A percentile compares a stretch with the other conserved stretches of the same genome.
phyloP scores from a whole-genome alignment of 2,113 vertebrate genomes.

The Oncorhynchus mykiss region DNA sequence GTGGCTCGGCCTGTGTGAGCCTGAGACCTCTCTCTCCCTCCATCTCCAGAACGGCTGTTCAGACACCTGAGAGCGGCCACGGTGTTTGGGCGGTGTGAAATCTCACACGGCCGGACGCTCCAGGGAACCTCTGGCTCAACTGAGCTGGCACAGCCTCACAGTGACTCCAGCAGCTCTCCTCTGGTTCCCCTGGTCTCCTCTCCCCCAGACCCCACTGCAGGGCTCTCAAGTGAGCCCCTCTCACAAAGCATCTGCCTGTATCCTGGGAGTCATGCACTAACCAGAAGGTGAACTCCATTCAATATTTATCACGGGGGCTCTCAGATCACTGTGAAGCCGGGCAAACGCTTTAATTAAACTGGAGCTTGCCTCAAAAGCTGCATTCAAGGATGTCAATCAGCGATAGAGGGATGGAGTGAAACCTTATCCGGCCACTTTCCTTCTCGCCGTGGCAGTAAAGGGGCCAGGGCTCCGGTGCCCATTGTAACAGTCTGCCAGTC shows the following conservation, averaged over 20 bases:
- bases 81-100: conserved; percentile 77
- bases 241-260: conserved; percentile 84
- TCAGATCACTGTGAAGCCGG: conserved; percentile 81
- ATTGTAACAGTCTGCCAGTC: conserved; percentile 88
- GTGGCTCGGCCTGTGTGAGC: conserved; percentile 16
- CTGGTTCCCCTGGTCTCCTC: background rate
- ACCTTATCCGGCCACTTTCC: conserved; percentile 86
- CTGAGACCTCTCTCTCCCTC: conserved; percentile 52
- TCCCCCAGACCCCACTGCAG: background rate
- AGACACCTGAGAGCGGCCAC: conserved; percentile 65
- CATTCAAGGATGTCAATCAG: conserved; percentile 87
- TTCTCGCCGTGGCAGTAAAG: conserved; percentile 76
- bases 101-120: conserved; percentile 77
- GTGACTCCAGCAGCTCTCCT: background rate
- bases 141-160: conserved; percentile 25
- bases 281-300: conserved; percentile 86
- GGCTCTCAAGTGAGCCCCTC: conserved; percentile 36
- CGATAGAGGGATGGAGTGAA: conserved; percentile 82
- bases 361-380: conserved; percentile 85
- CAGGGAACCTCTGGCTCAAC: conserved; percentile 31
- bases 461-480: conserved; percentile 77
- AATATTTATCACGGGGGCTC: conserved; percentile 87
- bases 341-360: conserved; percentile 89
- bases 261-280: conserved; percentile 69
- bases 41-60: conserved; percentile 62